Base-by-base conservation (phyloP, 1,140 invertebrate species). In the Pogonomyrmex barbatus region DNA sequence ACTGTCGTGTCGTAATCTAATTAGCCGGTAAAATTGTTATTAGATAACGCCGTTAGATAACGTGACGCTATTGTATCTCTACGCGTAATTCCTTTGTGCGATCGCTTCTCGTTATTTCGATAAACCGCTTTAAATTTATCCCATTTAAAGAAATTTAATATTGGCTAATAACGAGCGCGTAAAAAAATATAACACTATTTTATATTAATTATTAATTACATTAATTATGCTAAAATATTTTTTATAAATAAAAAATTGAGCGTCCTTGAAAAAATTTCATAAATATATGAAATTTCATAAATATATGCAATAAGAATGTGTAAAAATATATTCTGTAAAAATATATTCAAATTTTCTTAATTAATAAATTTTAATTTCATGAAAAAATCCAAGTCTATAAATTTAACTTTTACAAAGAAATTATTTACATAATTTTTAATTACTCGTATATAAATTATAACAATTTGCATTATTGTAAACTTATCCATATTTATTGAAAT, bases 31-130 rank as follows among this genome's bases (percentile, higher is more conserved):
- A 65, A 58, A 65, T 45, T 54, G 60, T 60, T 54, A 58, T 82
- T 82, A 71, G 67, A 82, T 82, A 82, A 73, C 52, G 30, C 6
- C 8, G 12, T 68, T 68, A 56, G 60, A 79, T 54, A 82, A 82
- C 54, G 12, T 30, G 14, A 39, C n/a, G 33, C 36, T 60, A 60
- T 82, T 60, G 39, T 65, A 39, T 47, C 2, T 45, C 33, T 42
- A 17, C 24, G 60, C 62, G 17, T 33, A 17, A 52, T 50, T 65
- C 45, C 24, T 47, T 50, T 47, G 14, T 52, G n/a, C 9, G 56
- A 79, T 79, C 14, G 73, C 3, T 33, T 39, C 12, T 79, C 47
- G 36, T 79, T 79, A 79, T 54, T 4, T 10, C 14, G 33, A 67
- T 79, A 67, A 79, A 67, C 24, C 33, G 75, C 50, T 65, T 79